phyloP scores from a whole-genome alignment of 2,888 invertebrate genomes.

The Eupithecia pulchellata region DNA sequence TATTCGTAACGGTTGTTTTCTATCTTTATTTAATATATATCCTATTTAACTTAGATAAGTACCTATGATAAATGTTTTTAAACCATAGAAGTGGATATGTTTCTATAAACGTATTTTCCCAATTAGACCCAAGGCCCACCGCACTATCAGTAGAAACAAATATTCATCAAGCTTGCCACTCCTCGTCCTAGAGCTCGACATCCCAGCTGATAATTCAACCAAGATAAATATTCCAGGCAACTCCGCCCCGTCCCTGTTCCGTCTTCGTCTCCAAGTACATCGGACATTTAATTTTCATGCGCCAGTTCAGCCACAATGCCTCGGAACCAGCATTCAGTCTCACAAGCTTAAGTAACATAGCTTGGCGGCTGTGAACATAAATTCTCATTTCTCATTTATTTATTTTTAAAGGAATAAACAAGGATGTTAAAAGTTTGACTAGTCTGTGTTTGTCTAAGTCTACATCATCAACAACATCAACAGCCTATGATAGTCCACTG shows the following conservation, averaged over 20 bases:
- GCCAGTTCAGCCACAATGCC: constrained; percentile 51
- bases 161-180: background rate
- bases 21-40: too few relatives aligned
- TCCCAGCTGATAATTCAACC: constrained; percentile 1
- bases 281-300: constrained; percentile 58
- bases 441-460: background rate
- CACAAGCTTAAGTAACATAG: background rate
- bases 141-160: background rate
- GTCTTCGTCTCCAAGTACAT: constrained; percentile 41
- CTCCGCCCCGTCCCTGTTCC: constrained; percentile 25
- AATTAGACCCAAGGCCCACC: too few relatives aligned
- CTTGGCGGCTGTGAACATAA: background rate
- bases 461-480: too few relatives aligned
- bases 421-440: background rate
- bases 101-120: too few relatives aligned
- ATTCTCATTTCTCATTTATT: background rate
- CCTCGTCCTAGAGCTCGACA: constrained; percentile 9
- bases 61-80: too few relatives aligned
- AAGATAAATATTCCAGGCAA: background rate
- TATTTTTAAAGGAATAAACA: too few relatives aligned
- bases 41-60: too few relatives aligned
- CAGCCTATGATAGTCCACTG: too few relatives aligned
- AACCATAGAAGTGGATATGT: too few relatives aligned
- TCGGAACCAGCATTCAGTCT: constrained; percentile 44
- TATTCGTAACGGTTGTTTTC: too few relatives aligned